These are phyloP conservation scores for Macropus fuliginosus DNA, from an alignment of 2,797 vertebrate species.

Conservation along the genomic window DNA sequence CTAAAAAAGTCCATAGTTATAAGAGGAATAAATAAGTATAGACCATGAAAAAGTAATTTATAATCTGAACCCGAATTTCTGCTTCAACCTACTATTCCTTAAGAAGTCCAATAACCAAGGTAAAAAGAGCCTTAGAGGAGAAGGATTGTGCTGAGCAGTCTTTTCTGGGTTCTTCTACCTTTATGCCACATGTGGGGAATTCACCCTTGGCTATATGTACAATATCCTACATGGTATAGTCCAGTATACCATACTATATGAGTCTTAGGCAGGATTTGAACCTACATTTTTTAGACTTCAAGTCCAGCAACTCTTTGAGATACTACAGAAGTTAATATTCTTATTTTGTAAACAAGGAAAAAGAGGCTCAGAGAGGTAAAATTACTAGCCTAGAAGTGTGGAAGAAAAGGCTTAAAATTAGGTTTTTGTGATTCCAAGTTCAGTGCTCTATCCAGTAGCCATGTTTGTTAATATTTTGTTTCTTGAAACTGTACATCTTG, in stretches of 20 bases:
- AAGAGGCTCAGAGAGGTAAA: background rate
- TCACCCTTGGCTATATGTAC: too few relatives aligned
- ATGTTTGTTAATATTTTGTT: background rate
- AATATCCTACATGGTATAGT: background rate
- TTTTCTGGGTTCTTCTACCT: background rate
- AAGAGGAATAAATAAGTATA: background rate
- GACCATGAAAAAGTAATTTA: background rate
- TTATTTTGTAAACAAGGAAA: background rate
- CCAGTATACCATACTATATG: background rate
- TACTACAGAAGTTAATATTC: background rate
- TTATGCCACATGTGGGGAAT: background rate
- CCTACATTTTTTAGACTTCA: background rate
- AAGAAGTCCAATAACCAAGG: background rate
- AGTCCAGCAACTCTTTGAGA: background rate
- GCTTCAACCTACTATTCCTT: background rate
- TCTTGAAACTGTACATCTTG: background rate
- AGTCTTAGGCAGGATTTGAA: background rate
- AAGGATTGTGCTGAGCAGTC: background rate
- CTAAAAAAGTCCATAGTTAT: background rate
- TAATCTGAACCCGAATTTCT: background rate
- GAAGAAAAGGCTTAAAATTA: background rate
- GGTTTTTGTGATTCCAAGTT: background rate
- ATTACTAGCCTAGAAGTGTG: too few relatives aligned
- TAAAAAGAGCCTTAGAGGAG: background rate
- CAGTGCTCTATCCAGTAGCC: background rate